A percentile compares a stretch with the other conserved stretches of the same genome.
These are phyloP conservation scores for Cliona cf. orientalis DNA, from an alignment of 37 sponge, comb jelly and placozoan genomes.

Conservation along the genomic window DNA sequence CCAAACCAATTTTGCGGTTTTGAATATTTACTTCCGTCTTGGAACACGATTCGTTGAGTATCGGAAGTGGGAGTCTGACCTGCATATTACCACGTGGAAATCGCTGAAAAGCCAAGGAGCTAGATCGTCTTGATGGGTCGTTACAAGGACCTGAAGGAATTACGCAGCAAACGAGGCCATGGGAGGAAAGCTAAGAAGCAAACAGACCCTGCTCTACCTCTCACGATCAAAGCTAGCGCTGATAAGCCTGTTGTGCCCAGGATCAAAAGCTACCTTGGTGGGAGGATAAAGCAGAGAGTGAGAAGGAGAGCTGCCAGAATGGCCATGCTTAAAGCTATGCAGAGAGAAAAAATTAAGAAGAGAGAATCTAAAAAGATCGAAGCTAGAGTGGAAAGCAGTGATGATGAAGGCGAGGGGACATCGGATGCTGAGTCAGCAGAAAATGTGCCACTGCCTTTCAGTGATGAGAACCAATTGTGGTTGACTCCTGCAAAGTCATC, in stretches of 20 bases:
- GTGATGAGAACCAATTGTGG: conserved; percentile 15
- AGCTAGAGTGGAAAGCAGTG: background rate
- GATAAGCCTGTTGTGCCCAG: background rate
- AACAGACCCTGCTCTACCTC: conserved; percentile 50
- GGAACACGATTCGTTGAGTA: too few relatives aligned
- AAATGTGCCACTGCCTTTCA: background rate
- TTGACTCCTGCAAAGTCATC: conserved; percentile 11
- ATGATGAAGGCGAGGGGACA: background rate
- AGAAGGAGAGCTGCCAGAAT: conserved; percentile 22
- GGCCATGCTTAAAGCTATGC: conserved; percentile 20
- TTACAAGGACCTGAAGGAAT: background rate
- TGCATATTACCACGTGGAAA: too few relatives aligned
- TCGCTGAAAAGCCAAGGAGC: too few relatives aligned
- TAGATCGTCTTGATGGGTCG: too few relatives aligned
- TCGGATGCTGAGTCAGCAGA: conserved; percentile 20
- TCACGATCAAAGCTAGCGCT: background rate
- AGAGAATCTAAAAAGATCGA: conserved; percentile 7
- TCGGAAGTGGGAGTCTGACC: too few relatives aligned
- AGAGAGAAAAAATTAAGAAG: background rate
- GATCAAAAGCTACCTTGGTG: conserved; percentile 12
- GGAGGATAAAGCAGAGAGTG: conserved; percentile 28
- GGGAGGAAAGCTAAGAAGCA: conserved; percentile 77
- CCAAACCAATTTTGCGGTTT: too few relatives aligned
- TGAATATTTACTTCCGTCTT: too few relatives aligned
- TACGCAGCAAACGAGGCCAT: conserved; percentile 68